These are phyloP conservation scores for Pegoplata infirma DNA, from an alignment of 2,888 invertebrate species.

Conservation along the genomic window DNA sequence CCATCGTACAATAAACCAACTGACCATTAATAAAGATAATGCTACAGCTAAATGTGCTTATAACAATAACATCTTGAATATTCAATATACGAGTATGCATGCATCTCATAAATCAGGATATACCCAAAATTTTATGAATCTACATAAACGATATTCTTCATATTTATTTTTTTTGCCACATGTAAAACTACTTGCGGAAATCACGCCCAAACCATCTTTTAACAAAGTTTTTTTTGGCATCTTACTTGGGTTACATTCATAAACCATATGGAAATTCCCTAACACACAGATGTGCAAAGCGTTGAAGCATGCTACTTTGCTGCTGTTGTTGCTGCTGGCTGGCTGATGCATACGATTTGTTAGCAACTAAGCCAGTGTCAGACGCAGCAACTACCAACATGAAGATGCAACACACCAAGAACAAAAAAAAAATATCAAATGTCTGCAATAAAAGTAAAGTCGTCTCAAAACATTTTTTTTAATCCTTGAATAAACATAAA, in stretches of 20 bases:
- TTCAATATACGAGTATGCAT: background rate
- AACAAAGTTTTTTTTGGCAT: slow-evolving; percentile 16
- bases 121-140: slow-evolving; percentile 30
- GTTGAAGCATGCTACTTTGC: slow-evolving; percentile 57
- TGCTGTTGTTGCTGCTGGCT: slow-evolving; percentile 17
- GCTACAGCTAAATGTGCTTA: background rate
- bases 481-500: slow-evolving; percentile 58
- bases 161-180: no score
- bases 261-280: slow-evolving; percentile 58
- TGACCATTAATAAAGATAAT: slow-evolving; percentile 38
- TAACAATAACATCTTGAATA: slow-evolving; percentile 17
- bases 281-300: slow-evolving; percentile 62
- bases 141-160: slow-evolving; percentile 21
- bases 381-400: slow-evolving; percentile 15
- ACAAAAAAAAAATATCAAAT: slow-evolving; percentile 55
- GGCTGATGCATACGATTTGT: slow-evolving; percentile 22
- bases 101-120: slow-evolving; percentile 56
- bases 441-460: slow-evolving; percentile 59
- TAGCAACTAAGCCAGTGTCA: slow-evolving; percentile 31
- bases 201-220: slow-evolving; percentile 54
- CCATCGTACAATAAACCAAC: background rate
- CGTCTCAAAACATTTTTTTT: slow-evolving; percentile 36
- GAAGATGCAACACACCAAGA: slow-evolving; percentile 1
- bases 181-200: slow-evolving; percentile 49
- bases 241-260: slow-evolving; percentile 47